Base-by-base conservation (phyloP, 2,888 invertebrate species). In the Cremastinae sp. region DNA sequence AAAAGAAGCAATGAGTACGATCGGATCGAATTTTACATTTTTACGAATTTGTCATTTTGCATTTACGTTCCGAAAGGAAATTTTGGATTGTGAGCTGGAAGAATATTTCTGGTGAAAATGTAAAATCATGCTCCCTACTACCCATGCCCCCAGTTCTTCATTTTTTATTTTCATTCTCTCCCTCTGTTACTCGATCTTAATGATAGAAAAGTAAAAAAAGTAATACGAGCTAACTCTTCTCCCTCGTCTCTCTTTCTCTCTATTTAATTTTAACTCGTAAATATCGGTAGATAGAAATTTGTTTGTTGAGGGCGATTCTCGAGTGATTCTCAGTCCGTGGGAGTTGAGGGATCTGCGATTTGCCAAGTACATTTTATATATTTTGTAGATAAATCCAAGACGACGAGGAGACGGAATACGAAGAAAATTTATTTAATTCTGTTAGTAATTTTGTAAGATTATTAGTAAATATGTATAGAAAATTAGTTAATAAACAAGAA, bases 301-400 rank as follows among this genome's bases (percentile, higher is more conserved):
- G n/a, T 28, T 28, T 28, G 61, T 72, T 68, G 66, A 56, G 34
- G 18, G 41, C 72, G 56, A 68, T 59, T 20, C 38, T 49, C 49
- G 56, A 62, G 36, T 65, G 14, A 73, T n/a, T 28, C 47, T 43
- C 16, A 56, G 10, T 28, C 34, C 22, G 38, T 41, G 43, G 69
- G 68, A 16, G 49, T n/a, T 14, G 22, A 51, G 34, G 9, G 2
- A 14, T 56, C 10, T 16, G n/a, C 61, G 51, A 47, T 76, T 73
- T 65, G 73, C 69, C 76, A 76, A 69, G 51, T 76, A 73, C 64
- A n/a, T n/a, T 72, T 68, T 76, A 51, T 68, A 68, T 76, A 28
- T 28, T 28, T 54, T 59, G 64, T 76, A 76, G 69, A 76, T 73
- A 73, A 53, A 62, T 75, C 45, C 58, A 51, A 28, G 28, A 4